A percentile compares a stretch with the other conserved stretches of the same genome.
phyloP scores from a whole-genome alignment of 2,113 vertebrate genomes.

The Sapajus apella region DNA sequence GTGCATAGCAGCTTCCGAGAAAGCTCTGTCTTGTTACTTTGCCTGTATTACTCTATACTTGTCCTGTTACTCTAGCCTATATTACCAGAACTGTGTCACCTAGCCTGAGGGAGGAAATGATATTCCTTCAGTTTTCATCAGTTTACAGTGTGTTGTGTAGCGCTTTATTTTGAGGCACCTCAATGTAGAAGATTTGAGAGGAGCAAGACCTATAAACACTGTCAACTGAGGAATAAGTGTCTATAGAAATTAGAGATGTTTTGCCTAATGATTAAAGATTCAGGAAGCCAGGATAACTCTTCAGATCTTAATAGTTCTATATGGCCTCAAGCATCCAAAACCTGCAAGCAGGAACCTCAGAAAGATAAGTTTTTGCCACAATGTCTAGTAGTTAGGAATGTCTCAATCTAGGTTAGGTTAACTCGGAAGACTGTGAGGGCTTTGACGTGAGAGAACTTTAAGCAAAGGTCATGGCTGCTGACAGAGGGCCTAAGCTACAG shows the following conservation, averaged over 20 bases:
- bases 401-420: background rate
- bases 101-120: background rate
- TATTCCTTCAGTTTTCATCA: background rate
- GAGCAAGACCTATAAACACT: background rate
- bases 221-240: background rate
- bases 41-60: no score
- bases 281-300: background rate
- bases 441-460: background rate
- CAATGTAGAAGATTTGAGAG: background rate
- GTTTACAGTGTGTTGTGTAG: background rate
- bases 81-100: background rate
- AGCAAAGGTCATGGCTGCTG: background rate
- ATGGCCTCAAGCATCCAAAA: background rate
- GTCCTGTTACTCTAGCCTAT: no score
- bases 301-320: background rate
- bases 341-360: background rate
- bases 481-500: background rate
- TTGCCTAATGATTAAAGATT: background rate
- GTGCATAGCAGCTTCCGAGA: background rate
- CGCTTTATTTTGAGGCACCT: background rate
- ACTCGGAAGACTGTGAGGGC: background rate
- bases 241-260: background rate
- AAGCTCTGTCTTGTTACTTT: background rate
- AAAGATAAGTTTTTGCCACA: background rate
- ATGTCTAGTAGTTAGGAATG: background rate